phyloP scores from a whole-genome alignment of 2,888 invertebrate genomes.

The Spisula subtruncata region DNA sequence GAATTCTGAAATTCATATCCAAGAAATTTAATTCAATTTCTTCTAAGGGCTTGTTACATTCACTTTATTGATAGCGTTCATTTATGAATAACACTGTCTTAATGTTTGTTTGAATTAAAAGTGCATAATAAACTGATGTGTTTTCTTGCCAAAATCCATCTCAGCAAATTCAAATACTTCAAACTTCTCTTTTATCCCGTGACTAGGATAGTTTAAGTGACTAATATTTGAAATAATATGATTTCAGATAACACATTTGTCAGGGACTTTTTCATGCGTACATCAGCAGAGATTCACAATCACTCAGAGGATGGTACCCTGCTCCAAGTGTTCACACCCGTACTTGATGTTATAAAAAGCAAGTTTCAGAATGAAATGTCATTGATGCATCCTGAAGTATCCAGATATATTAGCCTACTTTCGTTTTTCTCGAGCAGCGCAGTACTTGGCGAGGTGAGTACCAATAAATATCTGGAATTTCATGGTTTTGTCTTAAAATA shows the following conservation, averaged over 20 bases:
- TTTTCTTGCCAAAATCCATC: too few species aligned
- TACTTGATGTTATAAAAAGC: conserved; percentile 73
- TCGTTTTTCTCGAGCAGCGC: conserved; percentile 81
- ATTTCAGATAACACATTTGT: conserved; percentile 61
- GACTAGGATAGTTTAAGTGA: too few species aligned
- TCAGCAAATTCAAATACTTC: too few species aligned
- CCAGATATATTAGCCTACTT: conserved; percentile 75
- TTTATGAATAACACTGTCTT: too few species aligned
- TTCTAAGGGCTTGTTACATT: too few species aligned
- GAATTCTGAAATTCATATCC: too few species aligned
- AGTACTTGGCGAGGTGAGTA: conserved; percentile 82
- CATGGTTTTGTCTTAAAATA: neutral
- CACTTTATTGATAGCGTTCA: too few species aligned
- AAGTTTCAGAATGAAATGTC: conserved; percentile 70
- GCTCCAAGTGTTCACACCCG: conserved; percentile 76
- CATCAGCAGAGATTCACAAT: conserved; percentile 78
- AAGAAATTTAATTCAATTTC: too few species aligned
- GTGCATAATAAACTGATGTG: too few species aligned
- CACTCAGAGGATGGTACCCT: conserved; percentile 80
- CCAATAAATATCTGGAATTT: neutral
- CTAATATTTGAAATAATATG: neutral
- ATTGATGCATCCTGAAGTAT: conserved; percentile 77
- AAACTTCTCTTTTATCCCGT: too few species aligned
- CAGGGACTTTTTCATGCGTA: conserved; percentile 77
- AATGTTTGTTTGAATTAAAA: too few species aligned